Evolutionary conservation across 1,140 invertebrate species (phyloP), one percentile per base, ranked within the genome.

Genomic region (Brachionus koreanus): DNA sequence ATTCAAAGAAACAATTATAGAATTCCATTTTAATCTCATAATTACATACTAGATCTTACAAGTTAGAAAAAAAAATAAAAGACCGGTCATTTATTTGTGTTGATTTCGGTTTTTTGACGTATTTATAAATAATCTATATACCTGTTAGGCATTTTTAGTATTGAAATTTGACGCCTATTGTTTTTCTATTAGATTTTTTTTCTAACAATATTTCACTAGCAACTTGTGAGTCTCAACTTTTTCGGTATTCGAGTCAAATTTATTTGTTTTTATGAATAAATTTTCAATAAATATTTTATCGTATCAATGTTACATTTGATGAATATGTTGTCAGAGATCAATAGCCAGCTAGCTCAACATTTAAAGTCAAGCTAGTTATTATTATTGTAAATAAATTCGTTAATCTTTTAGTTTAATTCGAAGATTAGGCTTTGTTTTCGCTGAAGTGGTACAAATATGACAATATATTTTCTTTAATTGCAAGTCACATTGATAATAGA

Each of bases 201-300:
- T 29, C 29, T 29, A 16, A 69, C 65, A 69, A 69, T 19, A 65
- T 65, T 65, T 65, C 63, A 65, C 63, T 65, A 65, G 25, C 25
- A 65, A 65, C 63, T 65, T 65, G 63, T 65, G 25, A 65, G 63
- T 33, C 13, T 65, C 63, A 37, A 37, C 33, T 37, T 16, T 19
- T 29, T 37, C 25, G 33, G 33, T 29, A 65, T 33, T 12, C 4
- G 33, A 65, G 25, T 33, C 25, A 65, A 16, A 65, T 37, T 65
- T 33, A 69, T 37, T 69, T 69, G 29, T 57, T 19, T 57, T 19
- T 57, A 57, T 69, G 35, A 69, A 69, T 69, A 69, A 69, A 69
- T 69, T 69, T 16, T 37, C 65, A 69, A 69, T 69, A 69, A 37
- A 69, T 69, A 69, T 69, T 69, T 69, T 69, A 69, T 69, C 35